phyloP scores from a whole-genome alignment of 1,140 invertebrate species.

The Potamilus streckersoni region DNA sequence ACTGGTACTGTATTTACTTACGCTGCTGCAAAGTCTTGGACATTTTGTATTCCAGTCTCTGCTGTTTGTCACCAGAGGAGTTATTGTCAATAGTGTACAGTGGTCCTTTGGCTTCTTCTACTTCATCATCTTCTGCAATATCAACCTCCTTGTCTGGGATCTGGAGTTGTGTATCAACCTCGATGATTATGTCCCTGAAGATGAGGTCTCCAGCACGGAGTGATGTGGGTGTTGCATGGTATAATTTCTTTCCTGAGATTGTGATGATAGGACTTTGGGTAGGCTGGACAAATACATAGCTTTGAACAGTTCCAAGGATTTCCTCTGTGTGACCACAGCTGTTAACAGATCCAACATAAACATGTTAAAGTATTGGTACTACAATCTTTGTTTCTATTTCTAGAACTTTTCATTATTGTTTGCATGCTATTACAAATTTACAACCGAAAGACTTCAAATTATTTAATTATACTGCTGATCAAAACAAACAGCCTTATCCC shows the following conservation, averaged over 20 bases:
- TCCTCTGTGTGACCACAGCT: conserved; percentile 58
- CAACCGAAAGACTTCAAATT: too few species aligned
- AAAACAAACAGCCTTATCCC: too few species aligned
- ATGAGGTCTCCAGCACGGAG: conserved; percentile 86
- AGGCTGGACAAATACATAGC: conserved; percentile 87
- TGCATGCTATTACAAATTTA: too few species aligned
- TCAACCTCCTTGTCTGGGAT: conserved; percentile 12
- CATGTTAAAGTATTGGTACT: too few species aligned
- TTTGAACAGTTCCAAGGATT: conserved; percentile 80
- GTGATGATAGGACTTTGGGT: conserved; percentile 86
- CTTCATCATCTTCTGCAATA: conserved; percentile 29
- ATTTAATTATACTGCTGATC: too few species aligned
- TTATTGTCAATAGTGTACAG: conserved; percentile 33
- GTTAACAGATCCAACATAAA: conserved; percentile 14
- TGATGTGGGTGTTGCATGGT: conserved; percentile 86
- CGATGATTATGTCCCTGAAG: conserved; percentile 83
- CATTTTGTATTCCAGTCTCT: conserved; percentile 36
- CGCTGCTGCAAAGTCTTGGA: conserved; percentile 33
- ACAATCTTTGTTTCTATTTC: too few species aligned
- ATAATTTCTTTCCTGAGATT: conserved; percentile 81
- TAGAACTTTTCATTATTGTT: too few species aligned
- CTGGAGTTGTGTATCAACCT: conserved; percentile 36
- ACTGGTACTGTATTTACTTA: conserved; percentile 22
- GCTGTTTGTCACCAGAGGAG: conserved; percentile 17
- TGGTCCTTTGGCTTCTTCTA: conserved; percentile 46